Evolutionary conservation across 1,140 invertebrate species (phyloP).

Genomic region (Eubasilissa regina): DNA sequence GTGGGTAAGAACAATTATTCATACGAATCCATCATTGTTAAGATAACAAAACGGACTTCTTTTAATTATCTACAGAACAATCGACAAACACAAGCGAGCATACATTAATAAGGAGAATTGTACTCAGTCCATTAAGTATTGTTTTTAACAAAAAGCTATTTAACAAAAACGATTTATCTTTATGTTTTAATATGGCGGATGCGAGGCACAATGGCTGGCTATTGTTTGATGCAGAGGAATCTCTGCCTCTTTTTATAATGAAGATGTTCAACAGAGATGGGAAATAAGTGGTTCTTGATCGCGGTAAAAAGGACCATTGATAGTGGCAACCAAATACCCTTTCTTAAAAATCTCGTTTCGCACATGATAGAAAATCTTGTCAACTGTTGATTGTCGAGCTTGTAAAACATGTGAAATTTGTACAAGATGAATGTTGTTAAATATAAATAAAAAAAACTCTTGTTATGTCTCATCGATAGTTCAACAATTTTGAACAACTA

Average conservation of each 20-base stretch:
- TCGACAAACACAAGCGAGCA: slow-evolving; percentile 35
- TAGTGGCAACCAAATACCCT: too few species aligned
- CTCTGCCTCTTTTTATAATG: slow-evolving; percentile 53
- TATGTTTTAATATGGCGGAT: slow-evolving; percentile 52
- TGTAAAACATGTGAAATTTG: too few species aligned
- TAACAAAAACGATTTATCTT: slow-evolving; percentile 59
- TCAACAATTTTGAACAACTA: too few species aligned
- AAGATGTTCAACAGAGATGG: slow-evolving; percentile 45
- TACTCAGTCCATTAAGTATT: slow-evolving; percentile 56
- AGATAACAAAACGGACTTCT: slow-evolving; percentile 50
- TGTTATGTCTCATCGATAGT: too few species aligned
- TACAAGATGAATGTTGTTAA: too few species aligned
- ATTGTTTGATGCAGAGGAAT: slow-evolving; percentile 48
- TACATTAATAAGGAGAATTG: slow-evolving; percentile 54
- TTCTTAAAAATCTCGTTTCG: too few species aligned
- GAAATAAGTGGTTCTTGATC: not conserved
- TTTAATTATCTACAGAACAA: slow-evolving; percentile 51
- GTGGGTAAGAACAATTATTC: slow-evolving; percentile 34
- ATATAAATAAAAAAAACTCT: too few species aligned
- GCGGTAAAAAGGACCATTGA: not conserved
- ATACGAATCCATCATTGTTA: slow-evolving; percentile 35
- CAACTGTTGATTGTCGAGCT: too few species aligned
- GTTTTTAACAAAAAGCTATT: slow-evolving; percentile 60
- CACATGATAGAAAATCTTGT: too few species aligned
- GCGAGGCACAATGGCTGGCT: slow-evolving; percentile 48